Evolutionary conservation across 2,888 invertebrate species (phyloP).

Genomic region (Leistus spinibarbis): DNA sequence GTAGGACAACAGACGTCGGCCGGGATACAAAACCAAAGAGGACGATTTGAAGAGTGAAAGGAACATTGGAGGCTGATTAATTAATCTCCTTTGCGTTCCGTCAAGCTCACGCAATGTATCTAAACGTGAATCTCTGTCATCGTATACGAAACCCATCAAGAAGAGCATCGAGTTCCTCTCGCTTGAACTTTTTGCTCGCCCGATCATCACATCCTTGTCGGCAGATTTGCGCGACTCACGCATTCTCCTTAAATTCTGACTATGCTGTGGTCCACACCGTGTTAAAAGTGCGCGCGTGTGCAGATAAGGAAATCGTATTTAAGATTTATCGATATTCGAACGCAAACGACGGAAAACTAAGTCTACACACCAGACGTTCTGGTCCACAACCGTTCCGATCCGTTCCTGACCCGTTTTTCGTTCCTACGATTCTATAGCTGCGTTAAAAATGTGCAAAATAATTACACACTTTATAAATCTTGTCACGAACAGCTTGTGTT

Average conservation of each 20-base stretch:
- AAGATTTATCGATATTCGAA: slow-evolving; percentile 13
- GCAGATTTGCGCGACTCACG: too few relatives aligned
- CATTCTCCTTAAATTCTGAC: too few relatives aligned
- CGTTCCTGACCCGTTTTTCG: too few relatives aligned
- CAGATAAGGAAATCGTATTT: slow-evolving; percentile 20
- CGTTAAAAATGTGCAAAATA: slow-evolving; percentile 25
- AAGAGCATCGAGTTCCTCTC: neutral
- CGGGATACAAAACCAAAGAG: too few relatives aligned
- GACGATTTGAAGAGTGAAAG: slow-evolving; percentile 4
- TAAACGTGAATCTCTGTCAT: slow-evolving; percentile 31
- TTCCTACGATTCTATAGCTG: neutral
- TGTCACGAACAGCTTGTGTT: slow-evolving; percentile 20
- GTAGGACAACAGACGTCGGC: too few relatives aligned
- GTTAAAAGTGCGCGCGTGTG: slow-evolving; percentile 17
- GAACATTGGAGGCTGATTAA: slow-evolving; percentile 26
- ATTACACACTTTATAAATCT: slow-evolving; percentile 25
- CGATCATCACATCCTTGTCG: too few relatives aligned
- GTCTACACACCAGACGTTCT: neutral
- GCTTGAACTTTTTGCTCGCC: neutral
- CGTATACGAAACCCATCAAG: slow-evolving; percentile 27
- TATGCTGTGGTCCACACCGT: neutral
- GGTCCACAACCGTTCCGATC: too few relatives aligned
- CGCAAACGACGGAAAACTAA: slow-evolving; percentile 12
- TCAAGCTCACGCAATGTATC: slow-evolving; percentile 28
- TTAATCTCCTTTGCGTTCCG: slow-evolving; percentile 31